Base-by-base conservation (phyloP, 2,797 vertebrate genomes). In the Rhinatrema bivittatum region DNA sequence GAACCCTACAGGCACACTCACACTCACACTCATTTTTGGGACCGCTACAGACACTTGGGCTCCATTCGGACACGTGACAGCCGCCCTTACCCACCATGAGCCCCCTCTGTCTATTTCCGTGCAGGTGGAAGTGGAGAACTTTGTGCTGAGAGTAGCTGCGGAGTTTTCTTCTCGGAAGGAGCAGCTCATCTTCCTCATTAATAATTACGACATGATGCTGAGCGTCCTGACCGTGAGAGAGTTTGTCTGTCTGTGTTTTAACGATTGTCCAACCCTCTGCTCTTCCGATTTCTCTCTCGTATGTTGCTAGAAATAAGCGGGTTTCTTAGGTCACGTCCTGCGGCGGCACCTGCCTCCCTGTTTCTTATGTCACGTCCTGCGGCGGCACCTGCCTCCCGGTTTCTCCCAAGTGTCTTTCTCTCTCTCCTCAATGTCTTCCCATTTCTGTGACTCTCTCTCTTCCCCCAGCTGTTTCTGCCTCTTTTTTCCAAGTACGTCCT, bases 191-290 rank as follows among this genome's bases (percentile, higher is more conserved):
- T 95, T 96, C 71, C 87, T 96, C 50, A 94, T 95, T 45, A 96
- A 96, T 78, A 96, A 96, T 78, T 95, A 96, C 0, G 93, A 96
- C 72, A 96, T 96, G 93, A 75, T 96, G 91, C 81, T 96, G 35
- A 79, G 85, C 0, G 92, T 96, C 30, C 84, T 96, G 13, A 93
- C 89, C 91, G 93, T 92, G 59, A 70, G 39, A 1, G 9, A 5
- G 0, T 5, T 5, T 7, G 6, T n/a, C 4, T 16, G 7, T 11
- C n/a, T 23, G 17, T n/a, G n/a, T n/a, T n/a, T n/a, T n/a, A n/a
- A n/a, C n/a, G n/a, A n/a, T n/a, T n/a, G n/a, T n/a, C n/a, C n/a
- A n/a, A 2, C 13, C 4, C 8, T 7, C 10, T 2, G 5, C 16
- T 19, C 18, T 33, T 13, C 10, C 16, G 20, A 16, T 16, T 19